A percentile compares a stretch with the other conserved stretches of the same genome.
Evolutionary conservation across 2,888 invertebrate genomes (phyloP).

Genomic region (Cataglyphis albicans): DNA sequence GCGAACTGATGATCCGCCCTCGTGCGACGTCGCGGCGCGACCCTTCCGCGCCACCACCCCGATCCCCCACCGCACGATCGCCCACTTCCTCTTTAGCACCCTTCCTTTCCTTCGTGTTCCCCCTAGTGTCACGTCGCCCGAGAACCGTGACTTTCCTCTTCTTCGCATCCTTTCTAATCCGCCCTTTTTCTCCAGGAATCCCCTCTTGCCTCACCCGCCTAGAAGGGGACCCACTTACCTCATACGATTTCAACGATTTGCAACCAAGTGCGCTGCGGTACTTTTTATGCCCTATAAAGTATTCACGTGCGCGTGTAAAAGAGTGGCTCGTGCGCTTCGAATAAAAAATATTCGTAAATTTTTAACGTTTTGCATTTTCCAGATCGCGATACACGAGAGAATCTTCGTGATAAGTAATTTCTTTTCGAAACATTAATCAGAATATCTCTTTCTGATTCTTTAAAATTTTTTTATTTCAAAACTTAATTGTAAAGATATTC

Average conservation of each 20-base stretch:
- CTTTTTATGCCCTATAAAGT: slow-evolving; percentile 31
- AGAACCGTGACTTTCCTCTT: slow-evolving; percentile 28
- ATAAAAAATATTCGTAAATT: slow-evolving; percentile 25
- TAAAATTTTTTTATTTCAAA: background rate
- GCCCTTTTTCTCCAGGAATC: slow-evolving; percentile 45
- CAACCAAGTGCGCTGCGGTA: background rate
- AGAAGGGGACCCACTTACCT: slow-evolving; percentile 2
- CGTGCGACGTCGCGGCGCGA: slow-evolving; percentile 55
- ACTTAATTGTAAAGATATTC: background rate
- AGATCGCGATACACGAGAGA: background rate
- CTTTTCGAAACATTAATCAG: background rate
- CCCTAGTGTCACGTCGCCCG: slow-evolving; percentile 1
- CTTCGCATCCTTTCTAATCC: slow-evolving; percentile 54
- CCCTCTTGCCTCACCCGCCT: background rate
- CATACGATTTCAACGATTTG: slow-evolving; percentile 13
- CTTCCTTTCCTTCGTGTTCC: slow-evolving; percentile 16
- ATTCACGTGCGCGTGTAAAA: slow-evolving; percentile 13
- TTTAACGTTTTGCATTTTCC: slow-evolving; percentile 13
- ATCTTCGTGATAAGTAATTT: background rate
- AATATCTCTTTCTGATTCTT: background rate
- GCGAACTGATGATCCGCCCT: slow-evolving; percentile 63
- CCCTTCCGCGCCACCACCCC: slow-evolving; percentile 56
- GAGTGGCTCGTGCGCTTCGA: background rate
- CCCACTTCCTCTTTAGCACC: slow-evolving; percentile 43
- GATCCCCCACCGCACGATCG: slow-evolving; percentile 20